Conservation (phyloP, 2,888 invertebrate species). For the Teleogryllus oceanicus region DNA sequence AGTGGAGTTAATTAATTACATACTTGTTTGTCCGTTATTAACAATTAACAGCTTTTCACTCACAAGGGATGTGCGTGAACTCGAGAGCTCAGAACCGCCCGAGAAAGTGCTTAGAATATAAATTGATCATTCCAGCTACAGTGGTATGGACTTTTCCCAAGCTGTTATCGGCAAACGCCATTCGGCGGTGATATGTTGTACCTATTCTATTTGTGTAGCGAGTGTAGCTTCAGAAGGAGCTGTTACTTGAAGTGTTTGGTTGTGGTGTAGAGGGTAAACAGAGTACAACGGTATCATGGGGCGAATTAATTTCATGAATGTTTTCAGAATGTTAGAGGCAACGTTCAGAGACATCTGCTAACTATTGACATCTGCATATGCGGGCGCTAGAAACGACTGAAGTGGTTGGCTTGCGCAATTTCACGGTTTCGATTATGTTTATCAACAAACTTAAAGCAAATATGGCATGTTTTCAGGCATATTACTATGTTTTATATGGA, state of each 20-base stretch:
- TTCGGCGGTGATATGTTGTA: slow-evolving; percentile 20
- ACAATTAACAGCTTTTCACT: not conserved
- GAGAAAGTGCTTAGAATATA: not conserved
- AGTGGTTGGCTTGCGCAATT: not conserved
- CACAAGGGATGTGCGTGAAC: not conserved
- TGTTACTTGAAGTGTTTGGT: not conserved
- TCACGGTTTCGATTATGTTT: slow-evolving; percentile 27
- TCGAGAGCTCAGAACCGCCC: not conserved
- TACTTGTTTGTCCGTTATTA: too few species aligned
- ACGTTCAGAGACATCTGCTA: not conserved
- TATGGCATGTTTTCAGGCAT: slow-evolving; percentile 21
- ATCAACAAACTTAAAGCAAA: not conserved
- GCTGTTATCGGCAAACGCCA: not conserved
- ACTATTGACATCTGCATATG: slow-evolving; percentile 24
- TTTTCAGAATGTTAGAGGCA: too few species aligned
- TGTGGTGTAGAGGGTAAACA: not conserved
- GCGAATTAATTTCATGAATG: not conserved
- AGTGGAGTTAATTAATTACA: too few species aligned
- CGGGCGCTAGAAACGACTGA: slow-evolving; percentile 19
- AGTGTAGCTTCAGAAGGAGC: too few species aligned
- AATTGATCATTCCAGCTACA: not conserved
- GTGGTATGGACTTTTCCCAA: not conserved
- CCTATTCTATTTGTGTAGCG: not conserved
- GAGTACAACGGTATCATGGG: not conserved
- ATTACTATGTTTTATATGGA: not conserved